Evolutionary conservation across 30 jellyfish, hydroid and myxozoan genomes (phyloP), one percentile per base, ranked within the genome.

Genomic region (Aurelia aurita): DNA sequence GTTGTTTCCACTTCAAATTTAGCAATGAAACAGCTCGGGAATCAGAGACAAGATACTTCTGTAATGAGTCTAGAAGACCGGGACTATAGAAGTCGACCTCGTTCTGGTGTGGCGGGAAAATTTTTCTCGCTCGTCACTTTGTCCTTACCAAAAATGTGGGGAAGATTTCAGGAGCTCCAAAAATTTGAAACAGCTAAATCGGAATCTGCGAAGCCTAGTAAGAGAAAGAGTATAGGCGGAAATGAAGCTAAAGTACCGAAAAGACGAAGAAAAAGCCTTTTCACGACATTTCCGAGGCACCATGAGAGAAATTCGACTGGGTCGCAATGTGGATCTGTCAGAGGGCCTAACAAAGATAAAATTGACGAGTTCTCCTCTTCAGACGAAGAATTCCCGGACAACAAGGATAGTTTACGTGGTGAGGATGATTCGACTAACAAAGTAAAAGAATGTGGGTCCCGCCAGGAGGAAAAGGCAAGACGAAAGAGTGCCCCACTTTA

Each of bases 351-450:
- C 29, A 46, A 80, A 7, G 64, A 25, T 26, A 5, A 80, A 46
- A 80, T 80, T 29, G 75, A 62, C 10, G 66, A 53, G 15, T 80
- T 63, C 75, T 80, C 90, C 6, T 60, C 88, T 26, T 58, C 58
- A 21, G 85, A 72, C 70, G 85, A 72, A 27, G 55, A 72, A 25
- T 11, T 19, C 59, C 51, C 51, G 51, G 51, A 39, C 15, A 39
- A 39, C 51, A 39, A 8, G 15, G 51, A 0, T 9, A 13, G 3
- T 12, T 55, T 55, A 1, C 67, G 27, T 19, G 31, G 2, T 7
- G 51, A 39, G 0, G 13, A 39, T 39, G 51, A 39, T 31, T 31
- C 43, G 9, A 0, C 51, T 6, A 39, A 39, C 15, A 39, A 39
- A 39, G 51, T 39, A 4, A 8, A 6, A 39, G 51, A 39, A 0